phyloP scores from a whole-genome alignment of 1,140 invertebrate genomes.

The Drosophila insularis region DNA sequence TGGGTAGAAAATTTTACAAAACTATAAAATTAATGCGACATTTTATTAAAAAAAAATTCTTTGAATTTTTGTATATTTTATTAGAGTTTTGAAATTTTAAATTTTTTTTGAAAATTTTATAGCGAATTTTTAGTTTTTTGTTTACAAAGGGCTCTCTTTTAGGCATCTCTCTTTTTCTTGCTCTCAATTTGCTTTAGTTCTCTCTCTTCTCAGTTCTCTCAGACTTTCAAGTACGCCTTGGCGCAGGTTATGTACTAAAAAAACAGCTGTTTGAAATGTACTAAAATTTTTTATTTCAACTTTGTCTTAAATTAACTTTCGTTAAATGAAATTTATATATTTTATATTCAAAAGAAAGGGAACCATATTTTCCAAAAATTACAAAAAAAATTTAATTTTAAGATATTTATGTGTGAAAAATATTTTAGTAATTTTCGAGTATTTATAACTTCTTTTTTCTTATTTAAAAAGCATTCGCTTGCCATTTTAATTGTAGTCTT shows the following conservation, averaged over 20 bases:
- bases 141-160: constrained; percentile 56
- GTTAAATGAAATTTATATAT: neutral
- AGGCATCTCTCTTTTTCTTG: neutral
- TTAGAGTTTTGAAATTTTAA: neutral
- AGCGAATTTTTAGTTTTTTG: constrained; percentile 44
- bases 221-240: neutral
- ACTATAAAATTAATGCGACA: neutral
- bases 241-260: constrained; percentile 8
- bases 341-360: no score
- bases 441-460: no score
- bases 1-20: neutral
- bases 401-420: neutral
- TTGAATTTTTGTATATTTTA: neutral
- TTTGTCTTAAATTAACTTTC: neutral
- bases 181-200: neutral
- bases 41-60: neutral
- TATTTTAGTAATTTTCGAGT: neutral
- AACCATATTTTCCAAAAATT: no score
- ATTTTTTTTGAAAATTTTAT: constrained; percentile 36
- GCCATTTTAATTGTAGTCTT: neutral
- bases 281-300: neutral
- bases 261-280: neutral
- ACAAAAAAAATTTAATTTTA: neutral
- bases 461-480: no score
- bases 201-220: neutral